Evolutionary conservation across 2,797 vertebrate species (phyloP).

Genomic region (Sphenodon punctatus): DNA sequence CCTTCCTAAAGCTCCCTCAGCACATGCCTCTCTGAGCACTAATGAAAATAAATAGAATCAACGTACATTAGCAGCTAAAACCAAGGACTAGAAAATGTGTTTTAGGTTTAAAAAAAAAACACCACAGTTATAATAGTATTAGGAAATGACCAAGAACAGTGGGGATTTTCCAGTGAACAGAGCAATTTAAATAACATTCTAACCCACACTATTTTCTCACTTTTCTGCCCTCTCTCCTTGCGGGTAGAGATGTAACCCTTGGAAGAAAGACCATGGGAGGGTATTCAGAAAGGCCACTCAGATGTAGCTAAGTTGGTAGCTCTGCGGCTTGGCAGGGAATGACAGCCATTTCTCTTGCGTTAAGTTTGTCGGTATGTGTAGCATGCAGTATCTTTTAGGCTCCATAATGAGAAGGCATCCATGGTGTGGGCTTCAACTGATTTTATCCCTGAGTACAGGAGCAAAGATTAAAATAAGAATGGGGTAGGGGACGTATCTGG

Average conservation of each 20-base stretch:
- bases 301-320: not conserved
- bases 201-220: not conserved
- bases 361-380: not conserved
- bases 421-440: not conserved
- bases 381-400: not conserved
- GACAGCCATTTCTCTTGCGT: not conserved
- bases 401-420: not conserved
- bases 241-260: not conserved
- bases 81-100: not conserved
- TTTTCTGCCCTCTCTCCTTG: not conserved
- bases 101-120: not conserved
- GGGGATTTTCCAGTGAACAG: not conserved
- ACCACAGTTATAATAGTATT: not conserved
- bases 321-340: not conserved
- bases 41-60: not conserved
- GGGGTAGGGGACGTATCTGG: not conserved
- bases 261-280: not conserved
- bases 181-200: not conserved
- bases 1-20: not conserved
- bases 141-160: not conserved
- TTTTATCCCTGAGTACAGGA: not conserved
- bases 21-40: not conserved
- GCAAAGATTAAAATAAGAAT: not conserved
- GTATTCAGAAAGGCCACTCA: not conserved
- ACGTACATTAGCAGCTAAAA: not conserved